phyloP scores from a whole-genome alignment of 2,113 vertebrate species.

The Ellobius talpinus region DNA sequence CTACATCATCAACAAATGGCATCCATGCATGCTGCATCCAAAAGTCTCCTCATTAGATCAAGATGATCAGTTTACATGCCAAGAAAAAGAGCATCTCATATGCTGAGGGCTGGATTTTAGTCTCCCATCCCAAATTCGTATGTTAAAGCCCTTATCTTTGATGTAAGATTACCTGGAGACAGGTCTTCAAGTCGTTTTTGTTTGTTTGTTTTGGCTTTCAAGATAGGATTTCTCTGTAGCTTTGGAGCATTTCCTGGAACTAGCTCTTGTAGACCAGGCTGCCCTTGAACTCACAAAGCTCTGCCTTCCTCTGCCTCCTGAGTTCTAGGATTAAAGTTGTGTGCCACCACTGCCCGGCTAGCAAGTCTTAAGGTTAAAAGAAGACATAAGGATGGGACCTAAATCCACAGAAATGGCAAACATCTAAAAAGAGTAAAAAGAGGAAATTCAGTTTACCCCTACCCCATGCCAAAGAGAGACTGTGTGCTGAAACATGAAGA shows the following conservation, averaged over 20 bases:
- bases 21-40: background rate
- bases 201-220: too few relatives aligned
- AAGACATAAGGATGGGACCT: background rate
- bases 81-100: background rate
- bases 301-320: too few relatives aligned
- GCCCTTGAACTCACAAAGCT: too few relatives aligned
- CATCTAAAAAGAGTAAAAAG: background rate
- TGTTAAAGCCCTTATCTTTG: background rate
- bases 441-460: background rate
- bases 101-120: background rate
- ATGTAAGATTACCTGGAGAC: background rate
- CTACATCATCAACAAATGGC: background rate
- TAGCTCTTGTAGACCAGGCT: too few relatives aligned
- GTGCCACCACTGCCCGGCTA: too few relatives aligned
- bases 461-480: background rate
- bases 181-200: background rate
- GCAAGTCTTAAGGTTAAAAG: background rate
- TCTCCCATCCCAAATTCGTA: background rate
- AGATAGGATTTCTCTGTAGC: too few relatives aligned
- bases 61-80: background rate
- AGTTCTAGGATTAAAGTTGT: too few relatives aligned
- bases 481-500: background rate
- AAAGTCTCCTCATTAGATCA: background rate
- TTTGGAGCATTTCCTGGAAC: too few relatives aligned
- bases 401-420: background rate